These are phyloP conservation scores for Styela clava DNA, from an alignment of 23 tunicate species.

Conservation along the genomic window DNA sequence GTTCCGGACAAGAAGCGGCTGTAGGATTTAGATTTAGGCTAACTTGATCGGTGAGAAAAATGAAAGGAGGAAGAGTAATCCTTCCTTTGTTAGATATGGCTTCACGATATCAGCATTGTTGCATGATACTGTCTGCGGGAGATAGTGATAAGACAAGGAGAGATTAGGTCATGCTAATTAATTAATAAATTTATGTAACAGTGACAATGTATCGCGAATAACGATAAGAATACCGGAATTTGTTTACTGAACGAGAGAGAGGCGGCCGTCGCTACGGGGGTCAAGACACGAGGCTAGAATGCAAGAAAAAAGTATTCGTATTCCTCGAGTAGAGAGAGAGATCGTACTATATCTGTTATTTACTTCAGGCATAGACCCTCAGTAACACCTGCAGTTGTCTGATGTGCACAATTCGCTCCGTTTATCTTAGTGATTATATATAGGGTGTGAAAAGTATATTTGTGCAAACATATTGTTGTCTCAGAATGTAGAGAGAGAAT, in stretches of 20 bases:
- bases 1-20: not conserved
- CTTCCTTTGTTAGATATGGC: constrained; percentile 6
- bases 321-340: not conserved
- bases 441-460: not conserved
- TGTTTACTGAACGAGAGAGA: constrained; percentile 13
- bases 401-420: not conserved
- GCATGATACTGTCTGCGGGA: not conserved
- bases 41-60: not conserved
- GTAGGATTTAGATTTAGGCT: not conserved
- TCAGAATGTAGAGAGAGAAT: too few species aligned
- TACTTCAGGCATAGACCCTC: not conserved
- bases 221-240: constrained; percentile 26
- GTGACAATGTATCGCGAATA: not conserved
- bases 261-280: constrained; percentile 11
- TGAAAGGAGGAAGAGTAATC: not conserved
- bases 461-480: not conserved
- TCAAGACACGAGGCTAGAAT: constrained; percentile 9
- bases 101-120: constrained; percentile 22
- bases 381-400: constrained; percentile 8
- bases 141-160: constrained; percentile 22
- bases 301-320: not conserved
- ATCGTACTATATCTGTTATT: not conserved
- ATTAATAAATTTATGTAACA: constrained; percentile 8
- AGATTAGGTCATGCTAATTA: constrained; percentile 18
- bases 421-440: not conserved